phyloP scores from a whole-genome alignment of 53 echinoderm and acorn worm genomes.

The Echinometra lucunter region DNA sequence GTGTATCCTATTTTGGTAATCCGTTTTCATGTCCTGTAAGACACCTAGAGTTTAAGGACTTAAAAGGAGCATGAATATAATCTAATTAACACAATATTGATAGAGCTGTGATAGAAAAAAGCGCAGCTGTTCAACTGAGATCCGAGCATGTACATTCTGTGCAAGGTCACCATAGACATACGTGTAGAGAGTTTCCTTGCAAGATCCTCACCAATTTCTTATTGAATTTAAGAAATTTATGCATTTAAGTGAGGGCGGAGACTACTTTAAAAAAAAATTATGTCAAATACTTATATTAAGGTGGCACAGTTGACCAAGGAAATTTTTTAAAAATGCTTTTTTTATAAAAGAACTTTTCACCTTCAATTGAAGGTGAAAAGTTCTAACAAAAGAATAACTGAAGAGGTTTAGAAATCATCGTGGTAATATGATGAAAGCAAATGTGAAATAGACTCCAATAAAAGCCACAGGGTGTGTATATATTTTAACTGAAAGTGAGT shows the following conservation, averaged over 20 bases:
- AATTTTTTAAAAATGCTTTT: too few relatives aligned
- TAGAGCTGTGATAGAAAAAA: neutral
- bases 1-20: neutral
- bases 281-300: too few relatives aligned
- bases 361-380: too few relatives aligned
- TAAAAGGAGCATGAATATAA: neutral
- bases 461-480: too few relatives aligned
- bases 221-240: neutral
- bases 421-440: too few relatives aligned
- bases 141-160: neutral
- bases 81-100: constrained; percentile 9
- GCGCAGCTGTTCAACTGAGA: neutral
- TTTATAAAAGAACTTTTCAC: too few relatives aligned
- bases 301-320: too few relatives aligned
- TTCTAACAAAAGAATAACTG: too few relatives aligned
- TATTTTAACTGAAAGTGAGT: too few relatives aligned
- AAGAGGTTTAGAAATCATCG: too few relatives aligned
- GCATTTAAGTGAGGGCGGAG: neutral
- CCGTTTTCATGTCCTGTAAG: neutral
- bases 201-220: neutral
- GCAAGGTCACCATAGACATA: neutral
- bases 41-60: neutral
- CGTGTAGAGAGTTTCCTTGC: neutral
- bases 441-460: too few relatives aligned
- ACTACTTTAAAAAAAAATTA: too few relatives aligned